phyloP scores from a whole-genome alignment of 2,113 vertebrate genomes.

The Scalopus aquaticus region DNA sequence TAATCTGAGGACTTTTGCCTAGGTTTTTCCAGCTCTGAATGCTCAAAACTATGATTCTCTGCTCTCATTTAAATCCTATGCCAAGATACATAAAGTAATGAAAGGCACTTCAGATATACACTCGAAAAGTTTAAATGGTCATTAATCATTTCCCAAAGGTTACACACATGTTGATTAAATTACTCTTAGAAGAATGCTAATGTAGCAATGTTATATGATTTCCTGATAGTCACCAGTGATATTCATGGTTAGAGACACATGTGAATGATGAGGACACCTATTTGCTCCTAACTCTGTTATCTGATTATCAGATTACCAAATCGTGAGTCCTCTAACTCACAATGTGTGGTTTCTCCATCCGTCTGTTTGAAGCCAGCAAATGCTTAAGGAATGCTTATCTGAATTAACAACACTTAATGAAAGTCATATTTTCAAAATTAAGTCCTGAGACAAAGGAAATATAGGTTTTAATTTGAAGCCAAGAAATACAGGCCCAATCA shows the following conservation, averaged over 20 bases:
- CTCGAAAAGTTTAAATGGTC: not conserved
- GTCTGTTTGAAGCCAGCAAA: not conserved
- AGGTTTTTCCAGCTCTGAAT: slow-evolving; percentile 50
- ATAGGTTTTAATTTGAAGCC: slow-evolving; percentile 53
- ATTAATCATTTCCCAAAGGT: slow-evolving; percentile 49
- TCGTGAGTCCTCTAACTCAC: not conserved
- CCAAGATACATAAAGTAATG: slow-evolving; percentile 63
- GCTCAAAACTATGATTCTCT: slow-evolving; percentile 66
- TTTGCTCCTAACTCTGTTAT: not conserved
- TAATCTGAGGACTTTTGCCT: slow-evolving; percentile 58
- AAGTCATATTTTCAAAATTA: slow-evolving; percentile 62
- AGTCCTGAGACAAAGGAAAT: slow-evolving; percentile 59
- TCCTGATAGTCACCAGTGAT: not conserved
- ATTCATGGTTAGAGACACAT: not conserved
- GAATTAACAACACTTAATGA: slow-evolving; percentile 43
- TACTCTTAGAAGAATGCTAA: not conserved
- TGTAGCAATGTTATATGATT: not conserved
- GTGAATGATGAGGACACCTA: not conserved
- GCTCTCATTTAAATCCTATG: slow-evolving; percentile 65
- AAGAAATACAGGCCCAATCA: slow-evolving; percentile 55
- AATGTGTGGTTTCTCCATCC: not conserved
- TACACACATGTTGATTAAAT: not conserved
- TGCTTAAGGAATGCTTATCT: slow-evolving; percentile 31
- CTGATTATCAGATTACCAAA: not conserved
- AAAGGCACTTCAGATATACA: slow-evolving; percentile 43